Base-by-base conservation (phyloP, 2,888 invertebrate genomes). In the Agrochola macilenta region DNA sequence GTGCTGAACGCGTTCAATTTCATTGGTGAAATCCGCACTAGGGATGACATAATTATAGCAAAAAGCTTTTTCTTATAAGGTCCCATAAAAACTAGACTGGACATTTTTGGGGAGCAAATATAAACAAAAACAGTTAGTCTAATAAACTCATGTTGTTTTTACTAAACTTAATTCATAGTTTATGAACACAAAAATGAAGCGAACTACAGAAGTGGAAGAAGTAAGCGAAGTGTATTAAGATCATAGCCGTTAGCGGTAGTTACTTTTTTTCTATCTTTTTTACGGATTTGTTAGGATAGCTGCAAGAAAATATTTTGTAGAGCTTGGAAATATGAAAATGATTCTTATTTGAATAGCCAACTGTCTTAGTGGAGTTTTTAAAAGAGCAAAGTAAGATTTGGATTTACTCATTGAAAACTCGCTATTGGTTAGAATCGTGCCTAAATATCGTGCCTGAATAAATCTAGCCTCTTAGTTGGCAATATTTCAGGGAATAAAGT, bases 161-260 rank as follows among this genome's bases (percentile, higher is more conserved):
- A 78, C 23, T 30, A 23, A 58, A 58, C 20, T 61, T 66, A 61
- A 57, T 60, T 54, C 35, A 17, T 61, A 54, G 54, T 80, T 61
- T 77, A 81, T 52, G 70, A 77, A 52, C 35, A 80, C 58, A 46
- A 68, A 35, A 73, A 81, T 57, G 14, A 65, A 68, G 58, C 12
- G 64, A 71, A 26, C 57, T 30, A 76, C 49, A 26, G 46, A 69
- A 77, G 68, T 57, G 84, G 76, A 84, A 84, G 78, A 43, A 81
- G 12, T 20, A 49, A 84, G 69, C 69, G 65, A 78, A 81, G 81
- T 72, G 81, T 84, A 73, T 54, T 66, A 65, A 73, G 78, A 84
- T 78, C 83, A 74, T 58, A 77, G 69, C 64, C 68, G 71, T 52
- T 60, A 39, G 58, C 43, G 17, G 49, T 23, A n/a, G 39, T 60